phyloP scores from a whole-genome alignment of 2,113 vertebrate species.

The Taurulus bubalis region DNA sequence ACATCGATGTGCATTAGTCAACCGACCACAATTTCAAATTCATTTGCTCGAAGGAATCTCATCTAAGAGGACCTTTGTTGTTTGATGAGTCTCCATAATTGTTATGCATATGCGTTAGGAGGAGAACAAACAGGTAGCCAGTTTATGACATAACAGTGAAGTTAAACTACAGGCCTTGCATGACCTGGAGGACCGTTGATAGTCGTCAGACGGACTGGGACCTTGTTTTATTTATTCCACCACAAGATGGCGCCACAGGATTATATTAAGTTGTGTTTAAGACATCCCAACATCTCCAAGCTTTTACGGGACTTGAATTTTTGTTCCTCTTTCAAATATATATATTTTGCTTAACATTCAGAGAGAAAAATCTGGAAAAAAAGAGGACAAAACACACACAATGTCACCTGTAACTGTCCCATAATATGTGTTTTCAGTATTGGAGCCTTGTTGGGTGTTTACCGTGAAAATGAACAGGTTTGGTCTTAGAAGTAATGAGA shows the following conservation, averaged over 20 bases:
- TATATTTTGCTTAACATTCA: neutral
- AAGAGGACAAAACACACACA: neutral
- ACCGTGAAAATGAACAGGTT: neutral
- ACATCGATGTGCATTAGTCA: neutral
- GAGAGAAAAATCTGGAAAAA: neutral
- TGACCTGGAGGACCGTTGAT: neutral
- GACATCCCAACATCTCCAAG: accelerated
- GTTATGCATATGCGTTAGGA: neutral
- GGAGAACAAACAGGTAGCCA: neutral
- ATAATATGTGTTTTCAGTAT: neutral
- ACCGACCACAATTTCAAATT: neutral
- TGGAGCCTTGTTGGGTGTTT: neutral
- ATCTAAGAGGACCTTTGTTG: neutral
- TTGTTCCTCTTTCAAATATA: neutral
- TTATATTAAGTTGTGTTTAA: conserved; percentile 7
- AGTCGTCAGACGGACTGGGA: neutral
- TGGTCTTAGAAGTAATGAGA: neutral
- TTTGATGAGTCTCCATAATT: neutral
- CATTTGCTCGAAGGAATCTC: neutral
- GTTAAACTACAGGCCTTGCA: neutral
- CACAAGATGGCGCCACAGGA: conserved; percentile 77
- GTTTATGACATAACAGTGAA: neutral
- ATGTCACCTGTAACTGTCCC: neutral
- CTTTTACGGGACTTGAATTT: neutral
- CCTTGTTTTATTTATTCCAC: neutral